Evolutionary conservation across 1,140 invertebrate species (phyloP), one percentile per base, ranked within the genome.

Genomic region (Drosophila willistoni): DNA sequence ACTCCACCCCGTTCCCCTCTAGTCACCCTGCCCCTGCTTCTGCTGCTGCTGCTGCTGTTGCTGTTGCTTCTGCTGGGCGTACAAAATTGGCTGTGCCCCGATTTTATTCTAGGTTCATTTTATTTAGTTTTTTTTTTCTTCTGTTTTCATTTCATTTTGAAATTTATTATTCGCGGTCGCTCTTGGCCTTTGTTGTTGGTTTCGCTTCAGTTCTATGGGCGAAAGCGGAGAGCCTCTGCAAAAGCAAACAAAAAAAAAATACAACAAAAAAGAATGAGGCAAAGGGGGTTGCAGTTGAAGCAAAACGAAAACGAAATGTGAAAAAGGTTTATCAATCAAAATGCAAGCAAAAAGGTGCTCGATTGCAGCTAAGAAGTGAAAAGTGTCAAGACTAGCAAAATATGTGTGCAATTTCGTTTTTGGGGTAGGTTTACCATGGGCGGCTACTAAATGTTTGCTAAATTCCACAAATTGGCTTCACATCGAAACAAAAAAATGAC

Each of bases 21-120:
- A 4, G 10, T 39, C 36, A 19, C 17, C 3, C 7, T 14, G 7
- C 7, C 0, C 14, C 2, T 29, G 29, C 17, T 7, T 13, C 44
- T 47, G 56, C 64, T 64, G 60, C 56, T n/a, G n/a, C n/a, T 34
- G 19, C 68, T 54, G 33, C 22, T 57, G 14, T 12, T 54, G 29
- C 60, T 41, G 64, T 55, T 44, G 29, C 17, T 39, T 41, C 55
- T 54, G 77, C 59, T 68, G 71, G 56, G 77, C 81, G 73, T 77
- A 84, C 71, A 73, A 87, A 86, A 86, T 86, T 86, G 83, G 83
- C 84, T 87, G 77, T 86, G 83, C 76, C 83, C 83, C 84, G 83
- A 87, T 87, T 85, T 79, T 87, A 69, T 79, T 73, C 79, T 83
- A 83, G 77, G 51, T 73, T 51, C 44, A 51, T 51, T 71, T 71